Base-by-base conservation (phyloP, 2,888 invertebrate species). In the Aspidiotus rigidus region DNA sequence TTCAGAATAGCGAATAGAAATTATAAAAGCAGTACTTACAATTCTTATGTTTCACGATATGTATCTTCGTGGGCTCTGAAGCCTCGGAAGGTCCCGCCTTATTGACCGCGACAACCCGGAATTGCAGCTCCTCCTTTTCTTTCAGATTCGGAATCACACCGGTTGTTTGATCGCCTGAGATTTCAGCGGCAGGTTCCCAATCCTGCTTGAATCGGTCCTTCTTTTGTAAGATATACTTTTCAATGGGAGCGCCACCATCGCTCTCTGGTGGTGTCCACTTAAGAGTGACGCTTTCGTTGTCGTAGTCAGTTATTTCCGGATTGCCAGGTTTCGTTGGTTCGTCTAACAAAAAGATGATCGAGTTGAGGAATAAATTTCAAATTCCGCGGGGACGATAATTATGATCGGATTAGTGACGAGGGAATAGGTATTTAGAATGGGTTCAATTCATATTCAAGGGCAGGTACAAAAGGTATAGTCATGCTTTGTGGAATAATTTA, bases 211-310 rank as follows among this genome's bases (percentile, higher is more conserved):
- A 80, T 71, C 81, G 87, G 73, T 91, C 90, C 77, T 89, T 90
- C 83, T 91, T 92, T 79, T 93, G 93, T 74, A 96, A 88, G 73
- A 94, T 88, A 77, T 96, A 96, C 78, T 92, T 93, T 75, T 87
- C 89, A 75, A 97, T 90, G 13, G 94, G 91, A 2, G 94, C 89
- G 7, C 96, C 96, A 66, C 96, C 95, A 77, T 96, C 96, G 67
- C 83, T 85, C 72, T 85, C 84, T 1, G 97, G 96, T 56, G 91
- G 85, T 16, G 87, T 85, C 96, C 97, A 98, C 77, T 92, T 90
- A 74, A 93, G 83, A 72, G 90, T 88, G 0, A 95, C 93, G 74
- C 94, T 93, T 75, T 88, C 90, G 78, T 93, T 93, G 79, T 97
- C 96, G 79, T 93, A 98, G 74, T 95, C 93, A 0, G 86, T 86